Evolutionary conservation across 1,140 invertebrate species (phyloP).

Genomic region (Drosophila aff.): DNA sequence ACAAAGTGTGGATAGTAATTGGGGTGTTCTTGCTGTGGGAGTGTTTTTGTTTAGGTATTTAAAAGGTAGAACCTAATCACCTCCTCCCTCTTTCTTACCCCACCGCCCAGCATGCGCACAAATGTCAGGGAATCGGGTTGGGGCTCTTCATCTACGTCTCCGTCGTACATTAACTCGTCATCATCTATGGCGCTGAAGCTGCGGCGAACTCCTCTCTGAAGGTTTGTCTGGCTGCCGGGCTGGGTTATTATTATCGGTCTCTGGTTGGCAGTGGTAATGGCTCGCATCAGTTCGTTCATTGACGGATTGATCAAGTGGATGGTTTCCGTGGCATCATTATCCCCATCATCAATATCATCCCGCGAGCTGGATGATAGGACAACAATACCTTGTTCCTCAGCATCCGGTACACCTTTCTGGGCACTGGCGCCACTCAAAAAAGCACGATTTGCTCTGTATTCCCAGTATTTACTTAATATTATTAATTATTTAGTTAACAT

Average conservation of each 20-base stretch:
- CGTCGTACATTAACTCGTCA: neutral
- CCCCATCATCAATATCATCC: neutral
- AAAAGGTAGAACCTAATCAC: neutral
- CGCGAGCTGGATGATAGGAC: neutral
- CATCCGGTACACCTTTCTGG: neutral
- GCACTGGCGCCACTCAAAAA: neutral
- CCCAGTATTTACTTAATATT: no score
- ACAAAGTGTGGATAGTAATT: neutral
- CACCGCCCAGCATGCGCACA: neutral
- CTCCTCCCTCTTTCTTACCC: neutral
- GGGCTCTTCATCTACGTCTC: neutral
- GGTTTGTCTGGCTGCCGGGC: neutral
- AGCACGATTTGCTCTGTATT: constrained; percentile 8
- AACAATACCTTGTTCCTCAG: neutral
- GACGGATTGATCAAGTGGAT: constrained; percentile 18
- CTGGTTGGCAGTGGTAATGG: constrained; percentile 1
- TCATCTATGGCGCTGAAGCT: neutral
- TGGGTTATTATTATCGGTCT: neutral
- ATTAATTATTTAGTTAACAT: no score
- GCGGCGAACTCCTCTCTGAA: neutral
- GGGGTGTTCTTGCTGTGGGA: neutral
- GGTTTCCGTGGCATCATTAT: neutral
- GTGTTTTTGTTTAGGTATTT: neutral
- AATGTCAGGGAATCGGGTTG: neutral
- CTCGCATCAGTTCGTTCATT: constrained; percentile 18